Base-by-base conservation (phyloP, 2,888 invertebrate genomes). In the Allolobophora icterica region DNA sequence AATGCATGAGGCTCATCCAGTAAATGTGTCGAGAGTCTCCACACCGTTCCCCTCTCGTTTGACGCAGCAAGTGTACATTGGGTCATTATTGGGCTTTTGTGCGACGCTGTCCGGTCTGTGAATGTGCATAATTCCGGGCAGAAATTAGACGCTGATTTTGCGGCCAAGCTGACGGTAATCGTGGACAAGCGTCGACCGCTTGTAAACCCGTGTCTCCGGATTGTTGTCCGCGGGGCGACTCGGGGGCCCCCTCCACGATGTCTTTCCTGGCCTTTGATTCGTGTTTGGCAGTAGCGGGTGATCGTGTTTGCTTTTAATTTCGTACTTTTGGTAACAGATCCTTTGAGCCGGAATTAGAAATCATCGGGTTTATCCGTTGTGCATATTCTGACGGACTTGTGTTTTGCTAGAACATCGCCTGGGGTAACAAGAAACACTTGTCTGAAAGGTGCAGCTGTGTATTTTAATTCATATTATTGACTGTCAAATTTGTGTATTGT, bases 131-230 rank as follows among this genome's bases (percentile, higher is more conserved):
- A 71, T 71, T 71, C 71, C n/a, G 11, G 17, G 17, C 30, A 71
- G 30, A 71, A 71, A 71, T 71, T 30, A 71, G 71, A n/a, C 71
- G 71, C 71, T 71, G 71, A 71, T 71, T 71, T 71, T 71, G n/a
- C 8, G n/a, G 71, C 30, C 71, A 71, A n/a, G 71, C 71, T 71
- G 71, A 52, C 52, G 24, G 52, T 52, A 52, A 52, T 52, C 71
- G 71, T n/a, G 30, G 30, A 71, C 30, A 30, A 71, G 11, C 11
- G 71, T n/a, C 8, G 6, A n/a, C 11, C 8, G 13, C 15, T 13
- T 71, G 30, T 71, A 17, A 71, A 71, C n/a, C n/a, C 8, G 71
- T 8, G 71, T n/a, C n/a, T n/a, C 71, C 45, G 45, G 45, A 1
- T 45, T 45, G 45, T 71, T 71, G 52, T n/a, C 71, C 71, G 71